phyloP scores from a whole-genome alignment of 2,113 vertebrate genomes.

The Steatornis caripensis region DNA sequence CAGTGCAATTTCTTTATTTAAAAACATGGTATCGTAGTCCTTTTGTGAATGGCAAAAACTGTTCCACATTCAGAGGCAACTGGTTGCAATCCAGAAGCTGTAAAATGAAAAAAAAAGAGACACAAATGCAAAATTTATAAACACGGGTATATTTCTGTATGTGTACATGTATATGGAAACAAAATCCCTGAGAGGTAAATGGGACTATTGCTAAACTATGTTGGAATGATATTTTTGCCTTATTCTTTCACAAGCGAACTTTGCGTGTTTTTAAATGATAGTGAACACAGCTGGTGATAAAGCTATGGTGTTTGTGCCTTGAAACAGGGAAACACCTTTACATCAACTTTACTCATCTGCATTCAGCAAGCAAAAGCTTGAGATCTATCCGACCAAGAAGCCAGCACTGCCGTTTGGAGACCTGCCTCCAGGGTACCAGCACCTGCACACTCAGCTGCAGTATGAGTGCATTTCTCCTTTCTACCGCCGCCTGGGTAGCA shows the following conservation, averaged over 20 bases:
- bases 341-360: conserved; percentile 85
- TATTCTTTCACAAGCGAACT: background rate
- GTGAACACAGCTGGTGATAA: background rate
- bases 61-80: background rate
- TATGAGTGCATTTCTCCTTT: conserved; percentile 90
- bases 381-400: conserved; percentile 77
- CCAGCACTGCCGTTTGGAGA: conserved; percentile 75
- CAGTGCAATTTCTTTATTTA: conserved; percentile 39
- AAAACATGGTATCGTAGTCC: background rate
- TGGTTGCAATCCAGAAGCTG: background rate
- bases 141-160: background rate
- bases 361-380: conserved; percentile 74
- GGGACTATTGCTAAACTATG: background rate
- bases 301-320: background rate
- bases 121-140: background rate
- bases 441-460: conserved; percentile 90
- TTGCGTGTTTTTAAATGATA: background rate
- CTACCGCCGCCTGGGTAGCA: conserved; percentile 90
- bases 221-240: background rate
- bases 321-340: conserved; percentile 87
- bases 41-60: background rate
- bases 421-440: conserved; percentile 86
- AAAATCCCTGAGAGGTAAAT: background rate
- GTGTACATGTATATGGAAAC: background rate
- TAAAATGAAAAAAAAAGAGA: background rate